Evolutionary conservation across 2,888 invertebrate species (phyloP).

Genomic region (Apamea monoglypha): DNA sequence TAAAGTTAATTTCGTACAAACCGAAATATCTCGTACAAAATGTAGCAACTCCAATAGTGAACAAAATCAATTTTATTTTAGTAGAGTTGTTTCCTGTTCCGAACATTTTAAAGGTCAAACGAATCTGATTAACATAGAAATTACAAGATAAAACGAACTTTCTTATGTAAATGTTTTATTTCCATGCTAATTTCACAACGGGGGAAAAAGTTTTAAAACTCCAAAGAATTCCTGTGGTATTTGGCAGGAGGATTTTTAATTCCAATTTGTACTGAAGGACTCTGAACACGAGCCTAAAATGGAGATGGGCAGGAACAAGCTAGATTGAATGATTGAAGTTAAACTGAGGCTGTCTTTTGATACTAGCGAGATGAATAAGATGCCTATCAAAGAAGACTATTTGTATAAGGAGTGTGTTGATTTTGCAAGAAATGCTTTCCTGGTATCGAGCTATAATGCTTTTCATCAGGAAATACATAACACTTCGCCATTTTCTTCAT

Average conservation of each 20-base stretch:
- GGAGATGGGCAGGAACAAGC: background rate
- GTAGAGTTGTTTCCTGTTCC: constrained; percentile 44
- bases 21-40: constrained; percentile 23
- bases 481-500: background rate
- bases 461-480: background rate
- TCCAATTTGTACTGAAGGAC: background rate
- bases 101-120: constrained; percentile 51
- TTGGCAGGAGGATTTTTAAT: constrained; percentile 11
- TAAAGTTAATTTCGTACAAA: constrained; percentile 1
- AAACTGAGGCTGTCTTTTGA: background rate
- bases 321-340: background rate
- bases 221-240: constrained; percentile 32
- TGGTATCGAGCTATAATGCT: background rate
- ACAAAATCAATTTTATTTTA: constrained; percentile 55
- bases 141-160: constrained; percentile 60
- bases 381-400: background rate
- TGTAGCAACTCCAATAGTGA: constrained; percentile 36
- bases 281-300: background rate
- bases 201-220: constrained; percentile 52
- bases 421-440: background rate
- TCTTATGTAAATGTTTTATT: constrained; percentile 64
- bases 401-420: background rate
- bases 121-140: constrained; percentile 59
- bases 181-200: constrained; percentile 57
- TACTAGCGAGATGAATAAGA: background rate